Evolutionary conservation across 2,113 vertebrate species (phyloP).

Genomic region (Saccopteryx leptura): DNA sequence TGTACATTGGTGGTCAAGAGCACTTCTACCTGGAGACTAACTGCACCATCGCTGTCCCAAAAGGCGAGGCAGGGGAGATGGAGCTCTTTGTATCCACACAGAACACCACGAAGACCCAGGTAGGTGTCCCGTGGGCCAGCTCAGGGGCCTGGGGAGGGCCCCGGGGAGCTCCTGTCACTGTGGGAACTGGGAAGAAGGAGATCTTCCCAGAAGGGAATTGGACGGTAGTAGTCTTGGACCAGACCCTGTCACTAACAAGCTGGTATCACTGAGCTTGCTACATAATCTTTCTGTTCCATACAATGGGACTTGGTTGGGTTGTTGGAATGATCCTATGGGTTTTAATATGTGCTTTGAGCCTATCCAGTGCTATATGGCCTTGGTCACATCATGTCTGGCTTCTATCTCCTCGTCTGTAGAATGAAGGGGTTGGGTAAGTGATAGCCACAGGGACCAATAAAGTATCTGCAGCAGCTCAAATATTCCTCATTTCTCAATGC

Average conservation of each 20-base stretch:
- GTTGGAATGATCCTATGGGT: not conserved
- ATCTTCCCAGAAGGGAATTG: not conserved
- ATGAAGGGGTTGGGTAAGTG: not conserved
- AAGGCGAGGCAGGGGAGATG: slow-evolving; percentile 95
- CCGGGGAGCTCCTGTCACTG: not conserved
- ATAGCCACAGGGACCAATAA: not conserved
- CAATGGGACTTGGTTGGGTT: not conserved
- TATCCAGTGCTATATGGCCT: not conserved
- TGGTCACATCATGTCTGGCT: not conserved
- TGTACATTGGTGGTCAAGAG: slow-evolving; percentile 96
- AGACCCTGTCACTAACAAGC: not conserved
- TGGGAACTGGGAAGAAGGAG: not conserved
- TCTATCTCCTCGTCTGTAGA: not conserved
- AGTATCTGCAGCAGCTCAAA: not conserved
- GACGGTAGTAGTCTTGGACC: not conserved
- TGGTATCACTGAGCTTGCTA: not conserved
- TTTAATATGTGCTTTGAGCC: not conserved
- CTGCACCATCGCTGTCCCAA: slow-evolving; percentile 94
- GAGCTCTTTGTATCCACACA: slow-evolving; percentile 97
- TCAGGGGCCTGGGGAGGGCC: not conserved
- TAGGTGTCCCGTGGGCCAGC: slow-evolving; percentile 71
- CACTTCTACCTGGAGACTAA: slow-evolving; percentile 99
- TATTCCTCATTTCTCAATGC: not conserved
- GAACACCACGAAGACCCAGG: slow-evolving; percentile 91
- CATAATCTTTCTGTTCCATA: not conserved